Percentiles rank a stretch among this genome's conserved stretches.
These are phyloP conservation scores for Sebastes diploproa DNA, from an alignment of 2,797 vertebrate genomes.

Conservation along the genomic window DNA sequence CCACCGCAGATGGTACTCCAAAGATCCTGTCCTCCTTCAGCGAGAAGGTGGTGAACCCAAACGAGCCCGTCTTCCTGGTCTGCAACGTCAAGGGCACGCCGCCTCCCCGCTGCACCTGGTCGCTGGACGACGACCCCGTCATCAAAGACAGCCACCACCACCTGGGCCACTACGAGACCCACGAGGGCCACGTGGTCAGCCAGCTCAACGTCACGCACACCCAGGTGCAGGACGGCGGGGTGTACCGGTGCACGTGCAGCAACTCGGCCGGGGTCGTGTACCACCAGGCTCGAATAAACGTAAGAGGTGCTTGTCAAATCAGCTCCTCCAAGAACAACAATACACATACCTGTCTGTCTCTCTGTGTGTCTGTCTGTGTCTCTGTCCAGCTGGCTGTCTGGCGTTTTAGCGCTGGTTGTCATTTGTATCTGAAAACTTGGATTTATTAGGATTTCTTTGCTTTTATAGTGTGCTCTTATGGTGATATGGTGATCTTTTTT, in stretches of 20 bases:
- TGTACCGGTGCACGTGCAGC: constrained; percentile 98
- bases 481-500: neutral
- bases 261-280: constrained; percentile 98
- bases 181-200: constrained; percentile 95
- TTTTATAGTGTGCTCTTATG: neutral
- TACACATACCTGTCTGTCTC: constrained; percentile 79
- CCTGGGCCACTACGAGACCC: constrained; percentile 93
- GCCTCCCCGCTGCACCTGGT: constrained; percentile 93
- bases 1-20: constrained; percentile 91
- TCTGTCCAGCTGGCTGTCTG: constrained; percentile 15
- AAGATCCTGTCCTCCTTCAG: constrained; percentile 98
- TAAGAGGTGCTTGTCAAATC: constrained; percentile 99
- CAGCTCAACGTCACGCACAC: constrained; percentile 97
- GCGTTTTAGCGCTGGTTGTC: constrained; percentile 9
- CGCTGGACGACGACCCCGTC: constrained; percentile 95
- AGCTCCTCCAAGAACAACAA: constrained; percentile 95
- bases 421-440: constrained; percentile 8
- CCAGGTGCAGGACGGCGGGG: constrained; percentile 95
- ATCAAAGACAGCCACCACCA: constrained; percentile 94
- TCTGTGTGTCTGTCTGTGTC: constrained; percentile 50
- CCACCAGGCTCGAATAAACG: constrained; percentile 99
- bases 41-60: constrained; percentile 96
- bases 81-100: constrained; percentile 98
- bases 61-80: constrained; percentile 94
- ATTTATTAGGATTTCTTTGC: neutral